These are phyloP conservation scores for Aleiodes testaceus DNA, from an alignment of 2,888 invertebrate species.

Conservation along the genomic window DNA sequence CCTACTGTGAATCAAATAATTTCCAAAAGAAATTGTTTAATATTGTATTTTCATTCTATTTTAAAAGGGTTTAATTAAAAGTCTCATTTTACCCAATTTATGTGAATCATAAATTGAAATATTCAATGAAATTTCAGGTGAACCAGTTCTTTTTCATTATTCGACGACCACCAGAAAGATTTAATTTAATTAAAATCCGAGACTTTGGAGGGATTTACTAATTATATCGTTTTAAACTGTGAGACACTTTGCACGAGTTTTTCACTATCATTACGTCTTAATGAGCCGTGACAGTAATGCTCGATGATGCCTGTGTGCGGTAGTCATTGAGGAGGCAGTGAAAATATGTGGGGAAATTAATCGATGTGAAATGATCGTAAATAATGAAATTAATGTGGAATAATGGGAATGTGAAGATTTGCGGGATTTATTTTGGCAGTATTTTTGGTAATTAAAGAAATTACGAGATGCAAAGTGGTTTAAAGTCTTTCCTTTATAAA, in stretches of 20 bases:
- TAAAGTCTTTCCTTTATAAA: slow-evolving; percentile 31
- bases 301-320: slow-evolving; percentile 19
- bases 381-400: background rate
- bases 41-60: no score
- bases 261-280: slow-evolving; percentile 27
- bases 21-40: background rate
- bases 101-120: no score
- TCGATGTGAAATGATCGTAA: slow-evolving; percentile 2
- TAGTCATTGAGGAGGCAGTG: slow-evolving; percentile 19
- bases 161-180: slow-evolving; percentile 4
- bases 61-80: no score
- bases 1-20: slow-evolving; percentile 35
- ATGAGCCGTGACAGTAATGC: slow-evolving; percentile 51
- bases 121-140: no score
- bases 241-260: slow-evolving; percentile 26
- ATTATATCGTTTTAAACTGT: slow-evolving; percentile 57
- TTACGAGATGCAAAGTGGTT: slow-evolving; percentile 52
- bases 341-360: slow-evolving; percentile 24
- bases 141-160: no score
- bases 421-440: no score
- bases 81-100: no score
- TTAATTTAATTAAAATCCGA: slow-evolving; percentile 32
- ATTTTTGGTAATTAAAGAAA: slow-evolving; percentile 50
- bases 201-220: slow-evolving; percentile 59
- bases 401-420: no score